phyloP scores from a whole-genome alignment of 2,888 invertebrate species.

The Agrochola macilenta region DNA sequence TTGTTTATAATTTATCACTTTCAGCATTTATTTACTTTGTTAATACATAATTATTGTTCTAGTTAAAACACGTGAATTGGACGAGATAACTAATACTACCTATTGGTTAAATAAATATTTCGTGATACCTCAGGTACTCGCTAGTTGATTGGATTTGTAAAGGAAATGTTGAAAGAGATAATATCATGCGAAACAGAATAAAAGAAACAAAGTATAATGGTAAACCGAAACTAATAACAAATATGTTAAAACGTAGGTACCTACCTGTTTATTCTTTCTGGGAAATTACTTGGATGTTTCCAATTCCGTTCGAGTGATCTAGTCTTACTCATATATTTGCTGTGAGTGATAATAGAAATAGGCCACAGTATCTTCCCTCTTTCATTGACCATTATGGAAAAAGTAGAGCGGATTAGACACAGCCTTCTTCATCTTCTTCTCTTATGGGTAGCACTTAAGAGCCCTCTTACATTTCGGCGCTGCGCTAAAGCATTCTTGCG shows the following conservation, averaged over 20 bases:
- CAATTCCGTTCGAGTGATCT: conserved; percentile 23
- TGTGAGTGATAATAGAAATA: background rate
- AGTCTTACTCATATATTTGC: conserved; percentile 10
- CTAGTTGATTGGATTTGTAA: conserved; percentile 34
- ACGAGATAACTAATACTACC: conserved; percentile 9
- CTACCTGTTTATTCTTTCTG: conserved; percentile 14
- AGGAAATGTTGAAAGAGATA: conserved; percentile 23
- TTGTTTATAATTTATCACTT: conserved; percentile 47
- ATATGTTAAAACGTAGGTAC: conserved; percentile 17
- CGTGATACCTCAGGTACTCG: background rate
- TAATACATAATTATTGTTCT: conserved; percentile 18
- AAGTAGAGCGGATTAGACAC: background rate
- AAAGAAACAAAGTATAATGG: conserved; percentile 42
- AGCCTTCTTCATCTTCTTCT: background rate
- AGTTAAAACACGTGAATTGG: conserved; percentile 14
- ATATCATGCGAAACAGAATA: conserved; percentile 26
- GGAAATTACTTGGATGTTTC: conserved; percentile 29
- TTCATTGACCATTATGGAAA: background rate
- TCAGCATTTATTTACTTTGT: conserved; percentile 38
- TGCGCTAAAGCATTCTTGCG: no score
- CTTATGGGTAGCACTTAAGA: background rate
- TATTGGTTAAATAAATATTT: background rate
- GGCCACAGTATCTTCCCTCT: background rate
- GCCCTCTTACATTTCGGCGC: no score
- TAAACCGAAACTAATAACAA: conserved; percentile 24